Evolutionary conservation across 1,140 invertebrate genomes (phyloP), one percentile per base, ranked within the genome.

Genomic region (Pissodes strobi): DNA sequence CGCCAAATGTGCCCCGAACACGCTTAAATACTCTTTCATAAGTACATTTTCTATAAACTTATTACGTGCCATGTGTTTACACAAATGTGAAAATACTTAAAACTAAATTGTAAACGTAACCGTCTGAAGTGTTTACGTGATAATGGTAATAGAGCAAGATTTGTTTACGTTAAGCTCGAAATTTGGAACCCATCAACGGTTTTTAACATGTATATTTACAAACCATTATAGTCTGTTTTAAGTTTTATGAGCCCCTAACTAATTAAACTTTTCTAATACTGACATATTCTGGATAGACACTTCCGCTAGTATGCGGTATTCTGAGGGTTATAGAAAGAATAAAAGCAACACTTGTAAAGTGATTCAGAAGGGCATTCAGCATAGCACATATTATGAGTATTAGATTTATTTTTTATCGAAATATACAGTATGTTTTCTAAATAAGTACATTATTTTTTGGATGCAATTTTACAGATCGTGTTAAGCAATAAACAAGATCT

Each of bases 161-260:
- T 62, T 74, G 73, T 74, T 74, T 74, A 74, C 68, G 52, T 72
- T 74, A 37, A 53, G 57, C 53, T 63, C 69, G 66, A 74, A 74
- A 74, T 72, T 74, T 74, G 73, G 73, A 66, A 71, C 69, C 72
- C 73, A 74, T 74, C 73, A 74, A 69, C 73, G 71, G 68, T 70
- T 70, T 68, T 64, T 68, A 68, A 71, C 64, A 53, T 68, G 68
- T 72, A 70, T 72, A 72, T 72, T 70, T 70, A 67, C 64, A 70
- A 68, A 70, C 70, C 70, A 69, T 69, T 70, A 72, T 70, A 70
- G 70, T 69, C 68, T 70, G 68, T 72, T 72, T 72, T 69, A 67
- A 68, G 60, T 67, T 71, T 71, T 69, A 64, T 56, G 61, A 64
- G 61, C 21, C 51, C 27, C 59, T 55, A 18, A 56, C 61, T 64